phyloP scores from a whole-genome alignment of 2,888 invertebrate genomes.

The Carpatolechia fugitivella region DNA sequence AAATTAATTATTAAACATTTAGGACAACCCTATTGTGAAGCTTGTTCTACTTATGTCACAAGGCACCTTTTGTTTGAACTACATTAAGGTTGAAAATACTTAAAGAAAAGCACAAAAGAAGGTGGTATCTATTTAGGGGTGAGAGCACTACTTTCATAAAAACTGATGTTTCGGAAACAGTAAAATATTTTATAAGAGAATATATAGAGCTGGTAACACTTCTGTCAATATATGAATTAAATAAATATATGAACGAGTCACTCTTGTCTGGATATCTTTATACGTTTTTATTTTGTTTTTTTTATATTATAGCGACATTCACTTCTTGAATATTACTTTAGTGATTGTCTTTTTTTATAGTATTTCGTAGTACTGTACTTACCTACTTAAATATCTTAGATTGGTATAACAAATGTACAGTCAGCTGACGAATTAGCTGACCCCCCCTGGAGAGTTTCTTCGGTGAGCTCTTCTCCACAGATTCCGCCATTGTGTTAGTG shows the following conservation, averaged over 20 bases:
- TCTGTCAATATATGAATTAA: not conserved
- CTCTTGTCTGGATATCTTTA: too few relatives aligned
- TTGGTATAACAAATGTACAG: too few relatives aligned
- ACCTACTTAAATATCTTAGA: too few relatives aligned
- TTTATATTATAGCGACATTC: too few relatives aligned
- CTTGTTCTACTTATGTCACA: not conserved
- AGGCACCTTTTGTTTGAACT: not conserved
- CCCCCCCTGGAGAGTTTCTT: too few relatives aligned
- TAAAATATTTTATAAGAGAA: not conserved
- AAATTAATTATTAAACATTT: not conserved
- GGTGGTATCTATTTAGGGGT: not conserved
- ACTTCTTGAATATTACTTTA: too few relatives aligned
- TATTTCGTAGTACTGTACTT: too few relatives aligned
- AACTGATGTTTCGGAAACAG: not conserved
- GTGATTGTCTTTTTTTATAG: too few relatives aligned
- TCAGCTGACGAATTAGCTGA: too few relatives aligned
- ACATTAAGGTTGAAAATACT: constrained; percentile 1
- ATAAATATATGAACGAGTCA: not conserved
- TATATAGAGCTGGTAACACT: not conserved
- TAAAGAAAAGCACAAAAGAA: not conserved
- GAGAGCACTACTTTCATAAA: not conserved
- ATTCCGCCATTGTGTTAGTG: too few relatives aligned
- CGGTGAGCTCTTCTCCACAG: too few relatives aligned
- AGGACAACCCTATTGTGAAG: not conserved
- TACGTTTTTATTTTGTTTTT: too few relatives aligned